These are phyloP conservation scores for Cistogaster globosa DNA, from an alignment of 2,888 invertebrate genomes.

Conservation along the genomic window DNA sequence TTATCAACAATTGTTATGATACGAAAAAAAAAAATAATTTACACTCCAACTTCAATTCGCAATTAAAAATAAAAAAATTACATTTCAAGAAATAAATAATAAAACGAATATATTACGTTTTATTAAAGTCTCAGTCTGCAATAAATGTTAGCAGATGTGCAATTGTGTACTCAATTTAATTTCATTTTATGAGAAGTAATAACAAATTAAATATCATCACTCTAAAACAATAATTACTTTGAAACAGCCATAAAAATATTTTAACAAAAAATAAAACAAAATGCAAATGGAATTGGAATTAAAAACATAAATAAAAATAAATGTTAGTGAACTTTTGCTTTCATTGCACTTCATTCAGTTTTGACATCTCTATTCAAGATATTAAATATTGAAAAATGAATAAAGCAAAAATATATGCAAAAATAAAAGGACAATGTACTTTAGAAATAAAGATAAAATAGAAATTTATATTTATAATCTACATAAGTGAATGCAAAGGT, in stretches of 20 bases:
- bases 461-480: background rate
- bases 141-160: conserved; percentile 30
- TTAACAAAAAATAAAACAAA: background rate
- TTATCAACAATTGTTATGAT: background rate
- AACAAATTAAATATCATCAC: background rate
- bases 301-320: background rate
- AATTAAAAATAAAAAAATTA: background rate
- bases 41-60: background rate
- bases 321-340: conserved; percentile 19
- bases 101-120: background rate
- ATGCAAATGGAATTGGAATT: conserved; percentile 2
- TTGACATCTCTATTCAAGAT: conserved; percentile 6
- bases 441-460: conserved; percentile 5
- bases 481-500: conserved; percentile 12
- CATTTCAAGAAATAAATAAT: background rate
- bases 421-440: conserved; percentile 29
- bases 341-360: background rate
- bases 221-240: conserved; percentile 14
- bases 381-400: conserved; percentile 1
- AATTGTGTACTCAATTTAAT: conserved; percentile 5
- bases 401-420: background rate
- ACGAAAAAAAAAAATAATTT: background rate
- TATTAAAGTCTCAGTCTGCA: background rate
- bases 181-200: conserved; percentile 13
- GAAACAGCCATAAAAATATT: conserved; percentile 13